Evolutionary conservation across 92 coral and sea anemone species (phyloP).

Genomic region (Umimayanthus chanpuru): DNA sequence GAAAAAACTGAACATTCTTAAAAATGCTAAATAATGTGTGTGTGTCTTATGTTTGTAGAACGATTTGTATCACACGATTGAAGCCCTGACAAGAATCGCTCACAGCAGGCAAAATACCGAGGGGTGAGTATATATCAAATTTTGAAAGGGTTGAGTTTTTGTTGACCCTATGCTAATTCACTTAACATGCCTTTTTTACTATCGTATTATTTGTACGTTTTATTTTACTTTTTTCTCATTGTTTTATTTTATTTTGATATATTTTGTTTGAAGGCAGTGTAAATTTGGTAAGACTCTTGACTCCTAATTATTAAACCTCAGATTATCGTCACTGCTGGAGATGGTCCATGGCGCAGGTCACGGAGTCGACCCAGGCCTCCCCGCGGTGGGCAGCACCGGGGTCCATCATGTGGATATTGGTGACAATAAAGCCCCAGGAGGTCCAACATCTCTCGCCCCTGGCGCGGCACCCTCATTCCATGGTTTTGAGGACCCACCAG

Average conservation of each 20-base stretch:
- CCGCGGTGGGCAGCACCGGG: conserved; percentile 49
- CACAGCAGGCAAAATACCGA: conserved; percentile 88
- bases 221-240: no score
- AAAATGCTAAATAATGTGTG: no score
- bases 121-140: conserved; percentile 65
- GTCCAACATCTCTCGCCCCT: conserved; percentile 84
- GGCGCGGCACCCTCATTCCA: conserved; percentile 76
- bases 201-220: no score
- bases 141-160: no score
- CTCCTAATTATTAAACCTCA: conserved; percentile 17
- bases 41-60: conserved; percentile 49
- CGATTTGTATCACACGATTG: conserved; percentile 90
- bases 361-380: conserved; percentile 60
- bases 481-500: conserved; percentile 96
- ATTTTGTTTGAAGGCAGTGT: no score
- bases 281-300: no score
- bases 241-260: no score
- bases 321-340: conserved; percentile 85
- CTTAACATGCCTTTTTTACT: no score
- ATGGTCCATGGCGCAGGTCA: conserved; percentile 68
- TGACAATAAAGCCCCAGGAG: conserved; percentile 93
- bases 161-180: not conserved
- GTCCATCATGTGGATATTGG: conserved; percentile 77
- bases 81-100: conserved; percentile 93
- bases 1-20: no score